A percentile compares a stretch with the other conserved stretches of the same genome.
phyloP scores from a whole-genome alignment of 2,113 vertebrate genomes.

The Sorex araneus region DNA sequence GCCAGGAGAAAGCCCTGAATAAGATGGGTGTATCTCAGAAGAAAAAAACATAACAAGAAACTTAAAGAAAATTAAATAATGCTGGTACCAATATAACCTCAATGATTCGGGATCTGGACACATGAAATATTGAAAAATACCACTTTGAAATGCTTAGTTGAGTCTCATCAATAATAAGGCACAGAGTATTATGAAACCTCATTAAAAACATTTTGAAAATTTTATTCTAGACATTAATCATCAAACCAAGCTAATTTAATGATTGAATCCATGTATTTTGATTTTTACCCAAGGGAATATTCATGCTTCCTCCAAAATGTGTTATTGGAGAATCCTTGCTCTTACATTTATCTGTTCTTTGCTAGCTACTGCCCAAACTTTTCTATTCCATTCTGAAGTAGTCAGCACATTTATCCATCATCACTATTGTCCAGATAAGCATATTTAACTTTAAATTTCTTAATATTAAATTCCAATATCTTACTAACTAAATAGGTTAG shows the following conservation, averaged over 20 bases:
- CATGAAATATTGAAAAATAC: not conserved
- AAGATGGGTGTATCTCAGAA: too few species aligned
- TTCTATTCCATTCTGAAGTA: not conserved
- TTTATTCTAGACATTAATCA: not conserved
- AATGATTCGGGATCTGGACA: not conserved
- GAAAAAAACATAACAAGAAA: too few species aligned
- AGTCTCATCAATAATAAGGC: not conserved
- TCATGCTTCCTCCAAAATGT: not conserved
- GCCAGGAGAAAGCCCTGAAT: too few species aligned
- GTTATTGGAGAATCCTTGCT: not conserved
- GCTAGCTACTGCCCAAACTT: not conserved
- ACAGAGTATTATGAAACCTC: conserved; percentile 4
- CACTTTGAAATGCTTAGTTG: not conserved
- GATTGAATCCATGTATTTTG: not conserved
- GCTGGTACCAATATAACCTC: not conserved
- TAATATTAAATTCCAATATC: not conserved
- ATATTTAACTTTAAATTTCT: not conserved
- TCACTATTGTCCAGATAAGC: not conserved
- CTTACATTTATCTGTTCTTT: not conserved
- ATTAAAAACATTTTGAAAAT: too few species aligned
- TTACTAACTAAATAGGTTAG: not conserved
- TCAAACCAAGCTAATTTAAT: not conserved
- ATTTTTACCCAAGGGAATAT: not conserved
- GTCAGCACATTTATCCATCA: not conserved
- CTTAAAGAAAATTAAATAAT: not conserved